Base-by-base conservation (phyloP, 1,140 invertebrate genomes). In the Maconellicoccus hirsutus region DNA sequence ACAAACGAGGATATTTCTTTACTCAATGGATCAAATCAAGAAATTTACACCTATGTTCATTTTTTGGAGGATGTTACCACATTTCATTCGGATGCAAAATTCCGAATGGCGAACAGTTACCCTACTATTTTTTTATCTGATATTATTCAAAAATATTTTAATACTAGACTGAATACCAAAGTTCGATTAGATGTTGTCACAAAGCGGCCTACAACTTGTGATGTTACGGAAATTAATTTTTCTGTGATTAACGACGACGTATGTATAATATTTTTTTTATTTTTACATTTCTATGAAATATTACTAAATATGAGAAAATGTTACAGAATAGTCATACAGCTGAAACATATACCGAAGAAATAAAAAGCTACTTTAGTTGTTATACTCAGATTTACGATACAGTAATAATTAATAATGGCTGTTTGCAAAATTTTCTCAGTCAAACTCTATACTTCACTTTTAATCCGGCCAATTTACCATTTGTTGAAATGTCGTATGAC, bases 71-170 rank as follows among this genome's bases (percentile, higher is more conserved):
- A 70, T 38, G 14, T 23, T 8, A 25, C 26, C 21, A 26, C 22
- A 16, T 52, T 52, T 16, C 42, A 26, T 1, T 1, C 21, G 2
- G 69, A 19, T 10, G 27, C 16, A 6, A n/a, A 71, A 12, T 38
- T 39, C n/a, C 42, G 29, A 70, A 26, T n/a, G n/a, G 22, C 25
- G 23, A 38, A 26, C 29, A 19, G 27, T 25, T 52, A 73, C 66
- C 59, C 61, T 8, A 33, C 63, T 16, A 63, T 71, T 22, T 74
- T 71, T 27, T 26, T 74, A 1, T 74, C 72, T 42, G 19, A 73
- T 23, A 59, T 27, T 70, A 26, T 73, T 12, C n/a, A 25, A 71
- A 16, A 71, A 19, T 14, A 69, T 10, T 70, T 73, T 27, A 27
- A 29, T 38, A 70, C 70, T 14, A 61, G 33, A 23, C 69, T n/a